These are phyloP conservation scores for Poeciliopsis turneri DNA, from an alignment of 2,797 vertebrate species.

Conservation along the genomic window DNA sequence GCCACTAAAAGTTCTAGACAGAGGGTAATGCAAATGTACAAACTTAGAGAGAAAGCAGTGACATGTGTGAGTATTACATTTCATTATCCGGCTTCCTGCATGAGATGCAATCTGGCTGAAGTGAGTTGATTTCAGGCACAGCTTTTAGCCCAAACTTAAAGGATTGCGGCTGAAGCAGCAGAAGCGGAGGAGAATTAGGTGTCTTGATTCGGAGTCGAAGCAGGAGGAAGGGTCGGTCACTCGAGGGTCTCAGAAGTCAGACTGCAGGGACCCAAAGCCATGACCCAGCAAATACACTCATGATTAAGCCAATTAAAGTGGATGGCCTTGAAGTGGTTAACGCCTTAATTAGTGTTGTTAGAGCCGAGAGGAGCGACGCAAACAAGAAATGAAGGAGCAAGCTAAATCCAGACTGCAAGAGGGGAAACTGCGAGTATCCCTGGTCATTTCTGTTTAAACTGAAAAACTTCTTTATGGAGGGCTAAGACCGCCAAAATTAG, in stretches of 20 bases:
- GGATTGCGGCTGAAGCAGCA: conserved; percentile 37
- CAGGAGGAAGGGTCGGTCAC: conserved; percentile 41
- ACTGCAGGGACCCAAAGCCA: conserved; percentile 33
- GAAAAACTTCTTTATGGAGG: not conserved
- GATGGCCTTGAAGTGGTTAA: conserved; percentile 75
- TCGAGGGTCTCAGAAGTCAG: conserved; percentile 40
- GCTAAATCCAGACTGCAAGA: conserved; percentile 44
- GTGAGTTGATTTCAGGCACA: not conserved
- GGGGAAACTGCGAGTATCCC: conserved; percentile 28
- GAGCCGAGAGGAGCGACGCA: conserved; percentile 48
- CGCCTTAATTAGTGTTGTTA: conserved; percentile 80
- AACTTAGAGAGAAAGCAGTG: not conserved
- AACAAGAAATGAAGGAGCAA: conserved; percentile 51
- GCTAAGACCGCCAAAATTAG: not conserved
- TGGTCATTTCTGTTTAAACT: conserved; percentile 24
- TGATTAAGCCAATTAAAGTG: conserved; percentile 70
- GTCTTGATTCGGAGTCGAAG: conserved; percentile 54
- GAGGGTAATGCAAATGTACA: not conserved
- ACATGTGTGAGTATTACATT: not conserved
- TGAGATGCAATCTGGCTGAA: conserved; percentile 12
- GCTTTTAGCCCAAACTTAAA: conserved; percentile 26
- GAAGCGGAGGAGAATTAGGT: conserved; percentile 53
- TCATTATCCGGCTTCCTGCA: conserved; percentile 19
- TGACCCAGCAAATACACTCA: conserved; percentile 50
- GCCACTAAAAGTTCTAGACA: not conserved